A percentile compares a stretch with the other conserved stretches of the same genome.
These are phyloP conservation scores for Scolopax bukidnonensis DNA, from an alignment of 2,797 vertebrate genomes.

Conservation along the genomic window DNA sequence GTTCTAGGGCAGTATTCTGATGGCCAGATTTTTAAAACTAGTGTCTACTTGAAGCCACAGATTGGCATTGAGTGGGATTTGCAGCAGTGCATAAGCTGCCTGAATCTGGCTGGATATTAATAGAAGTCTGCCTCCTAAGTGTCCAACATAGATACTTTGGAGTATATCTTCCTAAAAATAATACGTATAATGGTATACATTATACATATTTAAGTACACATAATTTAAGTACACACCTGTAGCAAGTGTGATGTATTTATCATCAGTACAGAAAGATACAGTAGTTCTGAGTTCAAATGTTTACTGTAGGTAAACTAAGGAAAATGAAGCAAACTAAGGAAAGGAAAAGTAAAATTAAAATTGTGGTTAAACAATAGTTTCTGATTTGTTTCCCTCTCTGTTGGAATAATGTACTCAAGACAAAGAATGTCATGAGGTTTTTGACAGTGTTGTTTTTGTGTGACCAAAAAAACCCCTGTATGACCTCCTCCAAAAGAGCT, in stretches of 20 bases:
- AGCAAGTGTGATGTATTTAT: neutral
- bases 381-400: neutral
- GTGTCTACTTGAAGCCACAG: neutral
- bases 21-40: neutral
- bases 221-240: neutral
- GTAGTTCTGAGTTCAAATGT: neutral
- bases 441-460: neutral
- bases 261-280: neutral
- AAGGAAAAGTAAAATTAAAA: neutral
- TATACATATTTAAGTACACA: neutral
- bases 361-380: neutral
- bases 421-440: neutral
- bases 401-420: neutral
- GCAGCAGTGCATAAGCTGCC: neutral
- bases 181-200: neutral
- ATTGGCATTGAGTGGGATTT: neutral
- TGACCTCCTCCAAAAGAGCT: neutral
- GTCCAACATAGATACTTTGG: neutral
- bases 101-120: neutral
- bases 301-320: neutral
- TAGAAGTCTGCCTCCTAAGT: neutral
- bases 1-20: neutral
- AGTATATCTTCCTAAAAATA: neutral
- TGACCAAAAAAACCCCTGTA: neutral
- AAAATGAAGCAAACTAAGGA: neutral